Conservation (phyloP, 2,113 vertebrate species). For the Polypterus senegalus region DNA sequence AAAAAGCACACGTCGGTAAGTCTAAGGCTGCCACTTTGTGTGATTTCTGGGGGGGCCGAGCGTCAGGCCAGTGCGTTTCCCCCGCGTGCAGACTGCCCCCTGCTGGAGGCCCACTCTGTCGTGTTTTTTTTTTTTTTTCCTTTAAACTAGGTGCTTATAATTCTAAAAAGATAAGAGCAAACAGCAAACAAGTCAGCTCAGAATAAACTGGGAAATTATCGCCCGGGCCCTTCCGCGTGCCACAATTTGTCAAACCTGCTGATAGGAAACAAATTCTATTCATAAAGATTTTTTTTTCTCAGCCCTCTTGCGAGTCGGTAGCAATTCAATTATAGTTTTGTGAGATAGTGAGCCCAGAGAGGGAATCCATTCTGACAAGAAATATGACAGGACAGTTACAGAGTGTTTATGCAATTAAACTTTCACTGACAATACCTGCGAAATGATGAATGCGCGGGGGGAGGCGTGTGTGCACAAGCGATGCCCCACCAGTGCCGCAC, state of each 20-base stretch:
- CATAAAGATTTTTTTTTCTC: slow-evolving; percentile 70
- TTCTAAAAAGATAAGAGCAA: slow-evolving; percentile 60
- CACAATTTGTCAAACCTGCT: slow-evolving; percentile 91
- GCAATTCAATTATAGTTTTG: slow-evolving; percentile 97
- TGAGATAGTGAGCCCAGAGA: slow-evolving; percentile 86
- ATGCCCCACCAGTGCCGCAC: slow-evolving; percentile 72
- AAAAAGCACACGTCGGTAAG: too few species aligned
- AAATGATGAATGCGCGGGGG: slow-evolving; percentile 83
- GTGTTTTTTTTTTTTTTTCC: slow-evolving; percentile 16
- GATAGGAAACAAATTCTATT: slow-evolving; percentile 94
- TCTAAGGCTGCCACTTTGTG: too few species aligned
- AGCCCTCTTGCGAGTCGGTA: slow-evolving; percentile 70
- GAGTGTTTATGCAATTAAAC: slow-evolving; percentile 98
- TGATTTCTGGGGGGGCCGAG: too few species aligned
- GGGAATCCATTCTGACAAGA: slow-evolving; percentile 85
- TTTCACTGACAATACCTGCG: slow-evolving; percentile 85
- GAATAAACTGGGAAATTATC: slow-evolving; percentile 85
- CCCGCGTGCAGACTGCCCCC: too few species aligned
- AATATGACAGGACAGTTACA: slow-evolving; percentile 97
- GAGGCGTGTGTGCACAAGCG: slow-evolving; percentile 65
- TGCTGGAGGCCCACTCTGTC: not conserved
- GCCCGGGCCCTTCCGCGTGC: slow-evolving; percentile 62
- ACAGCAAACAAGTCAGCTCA: slow-evolving; percentile 69
- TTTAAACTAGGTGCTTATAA: slow-evolving; percentile 46
- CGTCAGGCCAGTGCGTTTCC: too few species aligned